Conservation (phyloP, 1,140 invertebrate species). For the Drosophila teissieri region DNA sequence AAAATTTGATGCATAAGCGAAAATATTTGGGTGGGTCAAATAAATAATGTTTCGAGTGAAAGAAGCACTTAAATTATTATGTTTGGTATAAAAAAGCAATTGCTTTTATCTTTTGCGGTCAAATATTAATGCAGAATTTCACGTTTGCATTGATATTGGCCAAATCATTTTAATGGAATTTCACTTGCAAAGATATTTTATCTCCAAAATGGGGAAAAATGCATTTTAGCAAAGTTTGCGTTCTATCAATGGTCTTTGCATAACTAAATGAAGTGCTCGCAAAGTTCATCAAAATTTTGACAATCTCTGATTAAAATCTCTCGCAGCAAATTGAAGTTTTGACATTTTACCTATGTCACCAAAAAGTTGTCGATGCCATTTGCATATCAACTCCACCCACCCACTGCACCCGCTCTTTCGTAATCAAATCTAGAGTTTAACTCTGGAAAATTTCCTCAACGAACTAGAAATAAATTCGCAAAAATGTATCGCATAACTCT, state of each 20-base stretch:
- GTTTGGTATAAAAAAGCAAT: background rate
- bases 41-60: conserved; percentile 7
- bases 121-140: background rate
- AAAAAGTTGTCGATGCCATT: conserved; percentile 31
- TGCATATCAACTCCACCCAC: conserved; percentile 23
- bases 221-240: background rate
- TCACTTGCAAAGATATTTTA: background rate
- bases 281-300: conserved; percentile 18
- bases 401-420: conserved; percentile 6
- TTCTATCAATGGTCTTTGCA: background rate
- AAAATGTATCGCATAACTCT: conserved; percentile 62
- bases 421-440: conserved; percentile 55
- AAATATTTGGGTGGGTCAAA: conserved; percentile 44
- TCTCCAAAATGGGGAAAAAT: background rate
- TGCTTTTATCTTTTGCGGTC: background rate
- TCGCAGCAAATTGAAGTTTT: conserved; percentile 30
- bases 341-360: conserved; percentile 38
- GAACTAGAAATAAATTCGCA: conserved; percentile 43
- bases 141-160: background rate
- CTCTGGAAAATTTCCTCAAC: conserved; percentile 33
- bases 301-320: conserved; percentile 24
- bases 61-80: conserved; percentile 19
- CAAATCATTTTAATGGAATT: conserved; percentile 19
- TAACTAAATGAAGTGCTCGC: background rate
- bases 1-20: conserved; percentile 54